These are phyloP conservation scores for Vesta saturnalis DNA, from an alignment of 2,888 invertebrate genomes.

Conservation along the genomic window DNA sequence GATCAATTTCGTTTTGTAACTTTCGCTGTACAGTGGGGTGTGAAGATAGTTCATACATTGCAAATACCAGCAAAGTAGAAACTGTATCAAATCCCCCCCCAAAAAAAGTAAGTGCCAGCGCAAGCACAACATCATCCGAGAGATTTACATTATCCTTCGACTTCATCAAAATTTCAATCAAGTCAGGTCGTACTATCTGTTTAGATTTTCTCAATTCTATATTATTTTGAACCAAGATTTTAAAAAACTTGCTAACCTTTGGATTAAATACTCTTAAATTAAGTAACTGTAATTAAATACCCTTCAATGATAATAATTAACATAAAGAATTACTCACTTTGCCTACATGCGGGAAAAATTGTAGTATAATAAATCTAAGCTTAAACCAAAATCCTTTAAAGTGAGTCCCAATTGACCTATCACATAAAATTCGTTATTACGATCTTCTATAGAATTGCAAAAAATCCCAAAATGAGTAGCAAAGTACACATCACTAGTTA, in stretches of 20 bases:
- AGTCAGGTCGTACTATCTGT: conserved; percentile 48
- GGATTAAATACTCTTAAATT: conserved; percentile 56
- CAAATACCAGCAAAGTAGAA: conserved; percentile 54
- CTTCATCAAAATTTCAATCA: conserved; percentile 66
- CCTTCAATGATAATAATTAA: no score
- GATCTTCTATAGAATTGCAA: conserved; percentile 54
- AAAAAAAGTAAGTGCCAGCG: conserved; percentile 32
- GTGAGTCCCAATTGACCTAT: conserved; percentile 42
- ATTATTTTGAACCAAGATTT: conserved; percentile 38
- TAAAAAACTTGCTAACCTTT: conserved; percentile 47
- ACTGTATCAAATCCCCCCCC: conserved; percentile 46
- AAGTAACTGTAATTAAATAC: conserved; percentile 44
- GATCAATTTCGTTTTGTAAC: conserved; percentile 55
- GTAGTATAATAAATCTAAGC: conserved; percentile 16
- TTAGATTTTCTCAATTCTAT: conserved; percentile 37
- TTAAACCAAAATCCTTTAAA: conserved; percentile 29
- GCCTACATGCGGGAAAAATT: conserved; percentile 11
- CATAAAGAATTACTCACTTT: neutral
- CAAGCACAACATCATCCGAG: conserved; percentile 18
- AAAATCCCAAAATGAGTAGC: conserved; percentile 56
- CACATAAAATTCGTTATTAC: conserved; percentile 56
- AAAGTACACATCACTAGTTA: conserved; percentile 55
- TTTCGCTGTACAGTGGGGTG: conserved; percentile 57
- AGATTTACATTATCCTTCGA: no score
- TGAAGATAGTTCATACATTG: conserved; percentile 56